A percentile compares a stretch with the other conserved stretches of the same genome.
These are phyloP conservation scores for Drosophila tripunctata DNA, from an alignment of 2,888 invertebrate genomes.

Conservation along the genomic window DNA sequence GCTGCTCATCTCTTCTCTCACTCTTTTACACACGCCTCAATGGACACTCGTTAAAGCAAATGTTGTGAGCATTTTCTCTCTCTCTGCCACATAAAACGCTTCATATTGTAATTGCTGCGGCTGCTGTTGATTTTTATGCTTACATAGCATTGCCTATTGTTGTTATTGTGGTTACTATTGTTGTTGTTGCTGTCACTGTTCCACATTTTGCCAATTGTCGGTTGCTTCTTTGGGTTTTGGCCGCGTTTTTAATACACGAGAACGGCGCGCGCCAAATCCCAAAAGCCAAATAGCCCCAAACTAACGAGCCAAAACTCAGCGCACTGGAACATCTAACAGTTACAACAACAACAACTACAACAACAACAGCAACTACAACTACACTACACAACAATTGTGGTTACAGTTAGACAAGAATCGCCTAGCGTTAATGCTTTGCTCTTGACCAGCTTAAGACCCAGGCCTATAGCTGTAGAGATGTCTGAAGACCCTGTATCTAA, in stretches of 20 bases:
- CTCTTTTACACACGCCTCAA: slow-evolving; percentile 29
- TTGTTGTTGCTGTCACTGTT: slow-evolving; percentile 35
- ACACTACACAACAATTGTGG: slow-evolving; percentile 26
- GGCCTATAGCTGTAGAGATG: slow-evolving; percentile 11
- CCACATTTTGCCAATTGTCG: slow-evolving; percentile 50
- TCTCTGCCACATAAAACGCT: slow-evolving; percentile 50
- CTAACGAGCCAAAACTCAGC: slow-evolving; percentile 72
- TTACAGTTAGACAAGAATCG: slow-evolving; percentile 65
- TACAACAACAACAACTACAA: slow-evolving; percentile 16
- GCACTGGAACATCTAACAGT: slow-evolving; percentile 64
- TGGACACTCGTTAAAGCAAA: slow-evolving; percentile 67
- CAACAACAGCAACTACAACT: slow-evolving; percentile 18
- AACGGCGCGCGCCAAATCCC: slow-evolving; percentile 68
- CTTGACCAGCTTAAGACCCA: slow-evolving; percentile 4
- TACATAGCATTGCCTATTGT: slow-evolving; percentile 45
- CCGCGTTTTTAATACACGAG: slow-evolving; percentile 57
- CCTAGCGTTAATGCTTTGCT: slow-evolving; percentile 10
- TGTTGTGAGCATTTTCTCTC: slow-evolving; percentile 58
- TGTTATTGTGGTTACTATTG: slow-evolving; percentile 1
- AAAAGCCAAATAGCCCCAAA: slow-evolving; percentile 68
- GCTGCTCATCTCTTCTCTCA: neutral
- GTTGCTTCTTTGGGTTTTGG: slow-evolving; percentile 39
- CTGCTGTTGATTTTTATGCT: slow-evolving; percentile 41
- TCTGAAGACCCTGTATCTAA: too few species aligned
- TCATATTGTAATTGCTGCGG: slow-evolving; percentile 46